Evolutionary conservation across 2,113 vertebrate species (phyloP).

Genomic region (Speoplatyrhinus poulsoni): DNA sequence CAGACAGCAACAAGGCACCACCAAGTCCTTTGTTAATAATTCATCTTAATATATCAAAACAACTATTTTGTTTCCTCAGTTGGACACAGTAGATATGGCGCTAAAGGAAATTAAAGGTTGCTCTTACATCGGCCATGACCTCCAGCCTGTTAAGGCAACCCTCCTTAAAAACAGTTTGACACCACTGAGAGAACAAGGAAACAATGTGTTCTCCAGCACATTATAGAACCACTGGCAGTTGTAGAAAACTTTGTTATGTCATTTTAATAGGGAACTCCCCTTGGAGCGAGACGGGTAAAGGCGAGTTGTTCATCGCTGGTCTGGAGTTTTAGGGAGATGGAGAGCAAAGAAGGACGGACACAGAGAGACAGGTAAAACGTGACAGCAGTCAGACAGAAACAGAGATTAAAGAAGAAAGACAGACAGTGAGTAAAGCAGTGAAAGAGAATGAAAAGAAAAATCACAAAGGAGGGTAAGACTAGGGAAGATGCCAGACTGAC

Average conservation of each 20-base stretch:
- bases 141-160: neutral
- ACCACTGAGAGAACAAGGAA: too few species aligned
- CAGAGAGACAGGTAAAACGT: neutral
- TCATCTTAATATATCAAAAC: constrained; percentile 51
- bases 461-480: constrained; percentile 16
- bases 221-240: neutral
- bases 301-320: neutral
- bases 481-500: constrained; percentile 35
- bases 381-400: neutral
- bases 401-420: constrained; percentile 8
- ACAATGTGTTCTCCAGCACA: neutral
- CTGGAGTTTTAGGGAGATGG: neutral
- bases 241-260: neutral
- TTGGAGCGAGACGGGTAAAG: neutral
- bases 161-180: too few species aligned
- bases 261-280: too few species aligned
- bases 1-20: constrained; percentile 26
- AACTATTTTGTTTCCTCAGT: constrained; percentile 37
- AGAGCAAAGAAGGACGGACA: neutral
- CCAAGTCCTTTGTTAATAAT: constrained; percentile 59
- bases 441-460: neutral
- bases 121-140: constrained; percentile 29
- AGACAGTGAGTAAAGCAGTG: constrained; percentile 6
- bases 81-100: constrained; percentile 27
- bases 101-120: constrained; percentile 57